These are phyloP conservation scores for Arrhamphus sclerolepis DNA, from an alignment of 2,797 vertebrate genomes.

Conservation along the genomic window DNA sequence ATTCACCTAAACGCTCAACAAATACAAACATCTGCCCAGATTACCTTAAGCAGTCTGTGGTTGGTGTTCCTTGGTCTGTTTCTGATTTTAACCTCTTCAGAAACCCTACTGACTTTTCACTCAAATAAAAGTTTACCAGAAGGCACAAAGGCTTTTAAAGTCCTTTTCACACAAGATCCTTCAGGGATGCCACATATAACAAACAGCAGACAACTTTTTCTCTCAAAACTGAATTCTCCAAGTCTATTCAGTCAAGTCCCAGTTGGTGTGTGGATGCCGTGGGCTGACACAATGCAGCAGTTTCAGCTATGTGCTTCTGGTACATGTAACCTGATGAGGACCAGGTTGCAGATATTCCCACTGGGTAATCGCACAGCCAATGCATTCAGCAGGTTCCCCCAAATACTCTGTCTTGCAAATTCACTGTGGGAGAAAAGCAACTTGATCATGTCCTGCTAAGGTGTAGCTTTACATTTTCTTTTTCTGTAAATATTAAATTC, in stretches of 20 bases:
- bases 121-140: constrained; percentile 27
- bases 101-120: constrained; percentile 45
- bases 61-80: constrained; percentile 28
- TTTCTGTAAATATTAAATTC: no score
- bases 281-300: constrained; percentile 26
- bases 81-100: constrained; percentile 51
- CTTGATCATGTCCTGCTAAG: constrained; percentile 1
- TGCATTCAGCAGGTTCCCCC: constrained; percentile 11
- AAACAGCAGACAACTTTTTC: constrained; percentile 19
- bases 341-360: constrained; percentile 29
- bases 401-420: constrained; percentile 6
- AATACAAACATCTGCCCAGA: constrained; percentile 71
- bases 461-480: background rate
- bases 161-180: constrained; percentile 1
- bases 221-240: constrained; percentile 35
- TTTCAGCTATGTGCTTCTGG: constrained; percentile 37
- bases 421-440: constrained; percentile 7
- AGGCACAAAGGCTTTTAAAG: background rate
- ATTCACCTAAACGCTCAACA: constrained; percentile 64
- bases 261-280: constrained; percentile 42
- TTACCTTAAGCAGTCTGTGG: constrained; percentile 55
- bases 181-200: background rate
- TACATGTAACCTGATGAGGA: constrained; percentile 30
- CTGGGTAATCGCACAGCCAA: background rate
- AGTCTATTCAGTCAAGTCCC: constrained; percentile 53